These are phyloP conservation scores for Lophius americanus DNA, from an alignment of 2,797 vertebrate genomes.

Conservation along the genomic window DNA sequence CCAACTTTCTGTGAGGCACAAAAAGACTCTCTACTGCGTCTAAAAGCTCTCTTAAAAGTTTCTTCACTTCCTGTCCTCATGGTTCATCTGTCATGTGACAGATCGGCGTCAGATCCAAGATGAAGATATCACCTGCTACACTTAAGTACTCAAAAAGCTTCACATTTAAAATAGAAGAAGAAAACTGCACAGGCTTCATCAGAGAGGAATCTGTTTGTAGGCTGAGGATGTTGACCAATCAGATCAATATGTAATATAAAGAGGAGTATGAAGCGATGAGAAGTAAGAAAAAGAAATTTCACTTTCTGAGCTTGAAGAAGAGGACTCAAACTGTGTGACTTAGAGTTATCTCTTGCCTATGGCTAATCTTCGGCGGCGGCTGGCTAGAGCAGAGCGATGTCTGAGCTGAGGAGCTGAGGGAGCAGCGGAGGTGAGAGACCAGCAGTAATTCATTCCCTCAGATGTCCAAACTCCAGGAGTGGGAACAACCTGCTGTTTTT, in stretches of 20 bases:
- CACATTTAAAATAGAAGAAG: conserved; percentile 16
- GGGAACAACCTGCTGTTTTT: conserved; percentile 34
- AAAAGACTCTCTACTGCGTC: conserved; percentile 65
- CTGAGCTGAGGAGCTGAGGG: conserved; percentile 36
- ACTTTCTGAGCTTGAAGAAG: conserved; percentile 22
- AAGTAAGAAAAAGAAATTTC: conserved; percentile 18
- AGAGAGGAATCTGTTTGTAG: too few species aligned
- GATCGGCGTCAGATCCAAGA: conserved; percentile 23
- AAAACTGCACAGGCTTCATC: neutral
- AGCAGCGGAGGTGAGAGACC: conserved; percentile 51
- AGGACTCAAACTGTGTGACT: conserved; percentile 50
- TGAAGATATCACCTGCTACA: conserved; percentile 27
- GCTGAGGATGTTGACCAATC: too few species aligned
- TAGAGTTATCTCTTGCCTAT: conserved; percentile 52
- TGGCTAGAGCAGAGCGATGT: conserved; percentile 51
- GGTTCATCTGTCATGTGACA: conserved; percentile 47
- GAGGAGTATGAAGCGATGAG: neutral
- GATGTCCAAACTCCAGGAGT: conserved; percentile 26
- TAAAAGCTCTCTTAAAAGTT: conserved; percentile 76
- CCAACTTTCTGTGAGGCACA: conserved; percentile 61
- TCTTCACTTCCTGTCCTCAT: conserved; percentile 60
- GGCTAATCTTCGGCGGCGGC: conserved; percentile 43
- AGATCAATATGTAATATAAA: too few species aligned
- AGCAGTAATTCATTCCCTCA: conserved; percentile 52
- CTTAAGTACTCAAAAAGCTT: conserved; percentile 7